phyloP scores from a whole-genome alignment of 2,888 invertebrate species.

The Danaus chrysippus region DNA sequence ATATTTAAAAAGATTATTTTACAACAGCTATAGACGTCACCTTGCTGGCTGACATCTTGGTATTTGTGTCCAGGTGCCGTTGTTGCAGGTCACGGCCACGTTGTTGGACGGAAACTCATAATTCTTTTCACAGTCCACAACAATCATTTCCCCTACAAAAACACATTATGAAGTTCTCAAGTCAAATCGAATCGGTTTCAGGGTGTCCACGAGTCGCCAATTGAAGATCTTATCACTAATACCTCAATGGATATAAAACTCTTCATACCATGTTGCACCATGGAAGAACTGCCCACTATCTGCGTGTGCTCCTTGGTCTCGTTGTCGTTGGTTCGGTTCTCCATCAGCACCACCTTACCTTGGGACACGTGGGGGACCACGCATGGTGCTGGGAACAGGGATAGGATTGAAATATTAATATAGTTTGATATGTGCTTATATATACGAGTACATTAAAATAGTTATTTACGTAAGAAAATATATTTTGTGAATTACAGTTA shows the following conservation, averaged over 20 bases:
- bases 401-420: no score
- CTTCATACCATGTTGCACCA: constrained; percentile 72
- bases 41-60: constrained; percentile 91
- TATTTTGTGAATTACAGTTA: no score
- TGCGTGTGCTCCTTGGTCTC: constrained; percentile 76
- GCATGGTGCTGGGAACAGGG: constrained; percentile 87
- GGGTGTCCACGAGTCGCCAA: not conserved
- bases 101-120: constrained; percentile 90
- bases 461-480: no score
- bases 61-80: constrained; percentile 97
- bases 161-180: no score
- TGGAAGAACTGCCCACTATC: constrained; percentile 71
- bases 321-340: constrained; percentile 74
- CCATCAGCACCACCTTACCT: constrained; percentile 84
- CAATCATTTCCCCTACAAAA: constrained; percentile 64
- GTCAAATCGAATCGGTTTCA: no score
- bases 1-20: no score
- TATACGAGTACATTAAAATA: no score
- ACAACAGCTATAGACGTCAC: constrained; percentile 49
- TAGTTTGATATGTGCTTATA: no score
- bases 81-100: constrained; percentile 90
- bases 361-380: constrained; percentile 93
- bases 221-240: not conserved
- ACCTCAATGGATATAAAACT: not conserved
- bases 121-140: constrained; percentile 89